These are phyloP conservation scores for Stratiolaelaps scimitus DNA, from an alignment of 1,140 invertebrate genomes.

Conservation along the genomic window DNA sequence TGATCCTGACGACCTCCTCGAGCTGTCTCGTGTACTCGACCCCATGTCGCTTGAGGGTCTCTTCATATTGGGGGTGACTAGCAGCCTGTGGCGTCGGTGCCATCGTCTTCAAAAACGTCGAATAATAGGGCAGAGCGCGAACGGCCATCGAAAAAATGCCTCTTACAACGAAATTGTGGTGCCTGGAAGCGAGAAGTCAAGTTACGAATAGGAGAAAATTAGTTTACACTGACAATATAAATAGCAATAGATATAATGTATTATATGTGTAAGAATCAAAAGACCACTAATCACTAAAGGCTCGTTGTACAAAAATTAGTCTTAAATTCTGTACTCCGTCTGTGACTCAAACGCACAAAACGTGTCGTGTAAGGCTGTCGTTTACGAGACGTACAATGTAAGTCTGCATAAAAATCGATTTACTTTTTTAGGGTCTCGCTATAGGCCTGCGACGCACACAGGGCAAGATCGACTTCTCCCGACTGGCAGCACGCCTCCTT, in stretches of 20 bases:
- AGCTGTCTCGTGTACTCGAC: constrained; percentile 16
- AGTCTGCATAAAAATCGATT: background rate
- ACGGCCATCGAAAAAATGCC: constrained; percentile 32
- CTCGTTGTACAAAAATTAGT: no score
- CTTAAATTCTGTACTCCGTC: no score
- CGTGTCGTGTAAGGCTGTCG: background rate
- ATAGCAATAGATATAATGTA: no score
- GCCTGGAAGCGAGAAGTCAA: background rate
- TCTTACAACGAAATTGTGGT: constrained; percentile 33
- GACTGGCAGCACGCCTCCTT: constrained; percentile 31
- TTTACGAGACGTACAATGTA: background rate
- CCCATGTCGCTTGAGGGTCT: constrained; percentile 7
- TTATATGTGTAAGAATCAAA: no score
- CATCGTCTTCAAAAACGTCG: constrained; percentile 9
- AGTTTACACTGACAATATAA: no score
- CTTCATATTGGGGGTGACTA: background rate
- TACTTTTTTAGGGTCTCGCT: constrained; percentile 31
- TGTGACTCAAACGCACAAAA: no score
- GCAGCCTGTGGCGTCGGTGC: background rate
- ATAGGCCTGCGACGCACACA: constrained; percentile 31
- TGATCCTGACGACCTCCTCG: background rate
- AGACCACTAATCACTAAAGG: no score
- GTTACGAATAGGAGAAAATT: no score
- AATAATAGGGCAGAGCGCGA: constrained; percentile 30
- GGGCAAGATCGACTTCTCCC: constrained; percentile 30